These are phyloP conservation scores for Artemisiospiza belli DNA, from an alignment of 2,113 vertebrate genomes.

Conservation along the genomic window DNA sequence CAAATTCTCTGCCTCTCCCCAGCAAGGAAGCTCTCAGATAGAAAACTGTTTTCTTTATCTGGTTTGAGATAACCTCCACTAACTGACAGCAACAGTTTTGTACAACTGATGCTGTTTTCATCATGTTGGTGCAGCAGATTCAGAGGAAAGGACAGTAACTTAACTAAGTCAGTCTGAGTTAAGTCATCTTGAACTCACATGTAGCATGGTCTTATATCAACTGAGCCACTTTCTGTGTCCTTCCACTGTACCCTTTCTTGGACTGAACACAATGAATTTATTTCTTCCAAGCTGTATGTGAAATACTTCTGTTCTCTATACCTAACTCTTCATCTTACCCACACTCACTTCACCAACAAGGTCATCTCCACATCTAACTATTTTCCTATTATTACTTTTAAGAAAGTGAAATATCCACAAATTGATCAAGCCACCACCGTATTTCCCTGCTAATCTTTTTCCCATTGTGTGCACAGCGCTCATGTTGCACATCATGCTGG, in stretches of 20 bases:
- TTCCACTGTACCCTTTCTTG: background rate
- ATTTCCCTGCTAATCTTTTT: background rate
- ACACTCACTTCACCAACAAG: background rate
- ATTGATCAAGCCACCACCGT: background rate
- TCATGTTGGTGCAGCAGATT: background rate
- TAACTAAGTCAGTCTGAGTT: background rate
- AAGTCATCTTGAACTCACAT: background rate
- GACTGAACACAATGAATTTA: background rate
- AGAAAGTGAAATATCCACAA: background rate
- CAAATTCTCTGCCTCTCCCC: background rate
- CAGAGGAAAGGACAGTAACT: background rate
- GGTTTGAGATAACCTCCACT: background rate
- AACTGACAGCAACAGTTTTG: background rate
- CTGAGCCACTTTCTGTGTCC: background rate
- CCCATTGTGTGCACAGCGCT: background rate
- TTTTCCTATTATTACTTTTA: background rate
- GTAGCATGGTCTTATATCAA: background rate
- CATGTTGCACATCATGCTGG: no score
- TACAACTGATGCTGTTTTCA: background rate
- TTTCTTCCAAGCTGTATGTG: background rate
- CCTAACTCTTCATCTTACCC: background rate
- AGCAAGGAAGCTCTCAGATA: background rate
- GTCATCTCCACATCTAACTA: background rate
- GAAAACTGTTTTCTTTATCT: background rate
- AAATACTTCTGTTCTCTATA: rapidly evolving